phyloP scores from a whole-genome alignment of 2,797 vertebrate genomes.

The Aldrovandia affinis region DNA sequence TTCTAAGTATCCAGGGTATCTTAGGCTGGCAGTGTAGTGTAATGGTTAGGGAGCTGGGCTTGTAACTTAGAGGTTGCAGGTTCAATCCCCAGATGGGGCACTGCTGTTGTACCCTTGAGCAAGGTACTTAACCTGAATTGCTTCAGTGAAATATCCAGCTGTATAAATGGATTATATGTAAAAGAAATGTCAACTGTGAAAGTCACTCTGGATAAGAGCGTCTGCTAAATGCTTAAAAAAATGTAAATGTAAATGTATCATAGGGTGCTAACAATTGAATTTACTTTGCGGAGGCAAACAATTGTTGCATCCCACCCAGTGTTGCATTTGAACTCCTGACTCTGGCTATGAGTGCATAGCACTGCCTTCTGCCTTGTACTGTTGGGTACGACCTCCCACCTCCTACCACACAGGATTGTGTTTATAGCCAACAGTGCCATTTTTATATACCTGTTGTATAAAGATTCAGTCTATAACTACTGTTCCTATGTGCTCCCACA shows the following conservation, averaged over 20 bases:
- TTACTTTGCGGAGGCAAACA: neutral
- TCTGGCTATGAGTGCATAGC: neutral
- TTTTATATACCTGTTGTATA: neutral
- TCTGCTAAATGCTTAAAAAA: no score
- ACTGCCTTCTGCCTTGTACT: neutral
- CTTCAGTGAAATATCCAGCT: no score
- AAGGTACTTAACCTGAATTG: no score
- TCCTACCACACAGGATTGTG: neutral
- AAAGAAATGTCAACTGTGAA: no score
- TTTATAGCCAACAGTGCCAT: neutral
- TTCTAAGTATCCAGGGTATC: neutral
- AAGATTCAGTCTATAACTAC: neutral
- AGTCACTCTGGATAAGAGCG: no score
- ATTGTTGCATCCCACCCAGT: neutral
- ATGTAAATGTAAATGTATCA: no score
- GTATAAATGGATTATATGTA: no score
- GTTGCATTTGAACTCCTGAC: neutral
- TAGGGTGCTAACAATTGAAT: neutral
- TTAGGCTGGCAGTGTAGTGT: no score
- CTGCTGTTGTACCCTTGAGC: no score
- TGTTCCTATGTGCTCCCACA: neutral
- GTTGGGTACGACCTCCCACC: neutral
- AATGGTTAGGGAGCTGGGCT: no score
- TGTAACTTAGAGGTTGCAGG: no score
- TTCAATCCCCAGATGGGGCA: no score